Evolutionary conservation across 2,113 vertebrate genomes (phyloP).

Genomic region (Hystrix brachyura): DNA sequence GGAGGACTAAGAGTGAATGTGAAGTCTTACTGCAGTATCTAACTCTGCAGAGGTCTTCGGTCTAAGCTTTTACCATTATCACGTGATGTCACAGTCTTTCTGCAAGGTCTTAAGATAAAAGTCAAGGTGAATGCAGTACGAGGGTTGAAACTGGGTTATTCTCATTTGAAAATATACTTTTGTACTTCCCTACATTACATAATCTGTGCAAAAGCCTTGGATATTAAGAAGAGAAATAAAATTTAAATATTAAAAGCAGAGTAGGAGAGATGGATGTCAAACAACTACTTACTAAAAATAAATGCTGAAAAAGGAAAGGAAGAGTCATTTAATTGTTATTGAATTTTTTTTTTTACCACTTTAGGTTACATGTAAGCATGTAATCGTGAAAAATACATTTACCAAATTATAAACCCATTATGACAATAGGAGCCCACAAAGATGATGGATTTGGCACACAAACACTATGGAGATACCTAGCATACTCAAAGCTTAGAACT

Average conservation of each 20-base stretch:
- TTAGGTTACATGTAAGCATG: neutral
- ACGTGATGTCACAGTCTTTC: neutral
- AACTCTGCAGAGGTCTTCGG: neutral
- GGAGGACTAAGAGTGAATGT: neutral
- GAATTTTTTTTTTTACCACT: neutral
- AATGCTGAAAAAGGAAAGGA: neutral
- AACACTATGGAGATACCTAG: neutral
- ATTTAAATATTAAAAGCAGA: neutral
- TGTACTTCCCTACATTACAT: neutral
- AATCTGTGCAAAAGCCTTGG: neutral
- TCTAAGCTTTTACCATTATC: neutral
- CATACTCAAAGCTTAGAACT: neutral
- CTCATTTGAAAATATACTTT: neutral
- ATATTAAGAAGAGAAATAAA: constrained; percentile 4
- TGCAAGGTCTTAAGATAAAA: neutral
- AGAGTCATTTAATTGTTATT: neutral
- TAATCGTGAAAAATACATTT: neutral
- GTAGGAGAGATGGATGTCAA: neutral
- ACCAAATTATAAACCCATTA: neutral
- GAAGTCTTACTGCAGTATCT: neutral
- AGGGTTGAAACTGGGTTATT: neutral
- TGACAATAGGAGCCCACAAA: neutral
- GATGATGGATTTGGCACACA: neutral
- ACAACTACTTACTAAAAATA: neutral
- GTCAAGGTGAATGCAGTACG: neutral